Evolutionary conservation across 1,140 invertebrate species (phyloP), one percentile per base, ranked within the genome.

Genomic region (Philopotamus ludificatus): DNA sequence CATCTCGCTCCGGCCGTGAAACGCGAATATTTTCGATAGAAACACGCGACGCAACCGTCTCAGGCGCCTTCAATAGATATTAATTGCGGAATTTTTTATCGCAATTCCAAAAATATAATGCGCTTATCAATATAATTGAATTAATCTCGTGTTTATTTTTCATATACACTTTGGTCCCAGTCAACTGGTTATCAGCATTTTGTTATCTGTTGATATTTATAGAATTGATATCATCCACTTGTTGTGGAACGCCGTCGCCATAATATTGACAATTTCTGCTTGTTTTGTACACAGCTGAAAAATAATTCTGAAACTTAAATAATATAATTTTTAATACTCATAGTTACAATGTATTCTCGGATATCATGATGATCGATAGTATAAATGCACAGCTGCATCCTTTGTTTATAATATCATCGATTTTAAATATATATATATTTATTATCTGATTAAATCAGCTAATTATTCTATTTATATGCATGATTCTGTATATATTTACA

Each of bases 111-210:
- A 53, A 53, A 53, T 25, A 53, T 25, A 26, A 25, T 23, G 28
- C 28, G 28, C 12, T 53, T 53, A 53, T 53, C 50, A 53, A 34
- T 34, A 53, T 53, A 53, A 53, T 53, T 53, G 23, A 53, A 53
- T 53, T 53, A 53, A 53, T 53, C 23, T 21, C 16, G 23, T 53
- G 50, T 26, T 53, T 53, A 53, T 53, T 53, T 53, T 53, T 53
- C 23, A 53, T 23, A 25, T 57, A 57, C 28, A 57, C 53, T 57
- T 57, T 57, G 53, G 41, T 57, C 53, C 53, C 20, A 18, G 26
- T 41, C 53, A n/a, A 20, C 8, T 41, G 26, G 20, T 16, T 25
- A 57, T 57, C 28, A 57, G 22, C 53, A n/a, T 34, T 34, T 47
- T 25, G 53, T 41, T 57, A 41, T 39, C 51, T 26, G 25, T 12